Percentiles rank a stretch among this genome's conserved stretches.
phyloP scores from a whole-genome alignment of 2,888 invertebrate genomes.

The Cinara cedri region DNA sequence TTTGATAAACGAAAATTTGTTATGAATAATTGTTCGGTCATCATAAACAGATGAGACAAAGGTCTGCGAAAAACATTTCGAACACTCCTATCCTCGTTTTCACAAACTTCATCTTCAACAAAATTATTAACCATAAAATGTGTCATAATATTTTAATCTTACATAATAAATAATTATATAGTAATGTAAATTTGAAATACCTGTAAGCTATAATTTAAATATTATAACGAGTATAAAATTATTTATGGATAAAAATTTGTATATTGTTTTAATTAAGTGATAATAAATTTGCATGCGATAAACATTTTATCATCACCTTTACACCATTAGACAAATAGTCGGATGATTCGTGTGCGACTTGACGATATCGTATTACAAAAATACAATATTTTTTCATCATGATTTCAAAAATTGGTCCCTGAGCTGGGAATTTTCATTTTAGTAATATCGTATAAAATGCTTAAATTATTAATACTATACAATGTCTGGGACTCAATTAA shows the following conservation, averaged over 20 bases:
- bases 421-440: too few relatives aligned
- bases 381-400: too few relatives aligned
- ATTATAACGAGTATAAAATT: slow-evolving; percentile 2
- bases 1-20: neutral
- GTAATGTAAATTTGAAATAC: too few relatives aligned
- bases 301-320: neutral
- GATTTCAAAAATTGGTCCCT: too few relatives aligned
- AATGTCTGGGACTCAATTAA: too few relatives aligned
- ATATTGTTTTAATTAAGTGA: neutral
- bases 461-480: too few relatives aligned
- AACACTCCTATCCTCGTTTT: neutral
- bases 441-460: too few relatives aligned
- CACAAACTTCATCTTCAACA: neutral
- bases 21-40: neutral
- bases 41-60: neutral
- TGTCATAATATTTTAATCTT: neutral
- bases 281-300: slow-evolving; percentile 4
- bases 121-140: neutral
- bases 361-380: too few relatives aligned
- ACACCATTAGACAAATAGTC: slow-evolving; percentile 8
- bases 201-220: neutral
- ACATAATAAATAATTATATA: too few relatives aligned
- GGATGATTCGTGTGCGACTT: too few relatives aligned
- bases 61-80: neutral
- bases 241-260: neutral